Conservation (phyloP, 2,888 invertebrate species). For the Crepidodera aurea region DNA sequence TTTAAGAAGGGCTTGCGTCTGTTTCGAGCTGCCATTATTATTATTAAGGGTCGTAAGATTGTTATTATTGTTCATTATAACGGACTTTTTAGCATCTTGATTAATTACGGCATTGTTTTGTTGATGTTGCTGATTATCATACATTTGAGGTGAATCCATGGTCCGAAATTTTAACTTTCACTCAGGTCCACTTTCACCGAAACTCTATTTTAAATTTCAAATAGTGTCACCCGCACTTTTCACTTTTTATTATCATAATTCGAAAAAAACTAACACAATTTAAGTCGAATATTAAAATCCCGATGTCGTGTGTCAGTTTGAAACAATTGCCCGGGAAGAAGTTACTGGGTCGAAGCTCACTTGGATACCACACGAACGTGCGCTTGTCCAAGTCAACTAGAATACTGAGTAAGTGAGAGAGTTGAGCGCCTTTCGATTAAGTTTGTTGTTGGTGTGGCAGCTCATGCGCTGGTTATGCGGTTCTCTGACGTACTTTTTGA, state of each 20-base stretch:
- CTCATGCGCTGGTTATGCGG: conserved; percentile 55
- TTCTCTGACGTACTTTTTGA: conserved; percentile 53
- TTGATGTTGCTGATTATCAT: conserved; percentile 75
- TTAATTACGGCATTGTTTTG: conserved; percentile 69
- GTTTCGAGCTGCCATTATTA: conserved; percentile 64
- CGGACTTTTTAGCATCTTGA: conserved; percentile 63
- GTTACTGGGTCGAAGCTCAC: conserved; percentile 49
- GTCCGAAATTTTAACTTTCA: conserved; percentile 52
- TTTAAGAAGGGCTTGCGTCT: conserved; percentile 69
- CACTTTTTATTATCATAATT: conserved; percentile 37
- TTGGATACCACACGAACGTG: conserved; percentile 61
- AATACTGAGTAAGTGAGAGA: conserved; percentile 44
- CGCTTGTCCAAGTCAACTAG: conserved; percentile 62
- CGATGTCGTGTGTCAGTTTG: not conserved
- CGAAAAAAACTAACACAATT: not conserved
- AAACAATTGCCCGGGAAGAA: conserved; percentile 35
- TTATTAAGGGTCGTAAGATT: conserved; percentile 62
- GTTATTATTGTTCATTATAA: conserved; percentile 62
- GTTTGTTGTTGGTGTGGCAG: conserved; percentile 41
- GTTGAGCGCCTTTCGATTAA: conserved; percentile 57
- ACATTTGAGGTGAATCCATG: conserved; percentile 89
- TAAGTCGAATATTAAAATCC: not conserved
- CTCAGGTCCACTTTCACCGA: conserved; percentile 54
- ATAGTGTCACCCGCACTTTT: conserved; percentile 38
- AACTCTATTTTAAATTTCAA: conserved; percentile 41